Evolutionary conservation across 2,113 vertebrate genomes (phyloP).

Genomic region (Odobenus rosmarus): DNA sequence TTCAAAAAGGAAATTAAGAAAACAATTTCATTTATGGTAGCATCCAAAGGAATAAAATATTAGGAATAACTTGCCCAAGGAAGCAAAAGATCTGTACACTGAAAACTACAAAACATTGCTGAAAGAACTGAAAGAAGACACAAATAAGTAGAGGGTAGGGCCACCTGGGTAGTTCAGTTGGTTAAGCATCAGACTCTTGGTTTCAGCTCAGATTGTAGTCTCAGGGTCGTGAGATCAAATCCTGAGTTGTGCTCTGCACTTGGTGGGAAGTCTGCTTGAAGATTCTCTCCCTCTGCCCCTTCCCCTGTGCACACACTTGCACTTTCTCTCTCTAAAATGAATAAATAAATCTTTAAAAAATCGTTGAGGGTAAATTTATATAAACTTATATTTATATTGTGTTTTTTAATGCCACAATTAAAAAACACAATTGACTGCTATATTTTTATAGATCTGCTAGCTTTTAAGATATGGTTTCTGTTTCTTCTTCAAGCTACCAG

Average conservation of each 20-base stretch:
- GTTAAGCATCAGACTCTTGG: neutral
- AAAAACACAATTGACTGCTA: neutral
- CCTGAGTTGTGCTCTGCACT: neutral
- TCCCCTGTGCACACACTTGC: neutral
- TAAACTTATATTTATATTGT: neutral
- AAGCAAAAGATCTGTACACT: neutral
- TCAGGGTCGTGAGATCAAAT: neutral
- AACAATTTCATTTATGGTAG: neutral
- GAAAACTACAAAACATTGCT: neutral
- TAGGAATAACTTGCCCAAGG: neutral
- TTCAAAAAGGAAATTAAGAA: neutral
- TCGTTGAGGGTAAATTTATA: neutral
- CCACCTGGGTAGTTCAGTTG: neutral
- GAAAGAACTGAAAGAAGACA: neutral
- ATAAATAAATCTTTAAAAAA: neutral
- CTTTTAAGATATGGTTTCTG: neutral
- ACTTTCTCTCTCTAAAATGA: neutral
- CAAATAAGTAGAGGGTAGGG: neutral
- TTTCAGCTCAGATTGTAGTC: neutral
- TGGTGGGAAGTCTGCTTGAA: neutral
- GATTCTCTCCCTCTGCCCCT: neutral
- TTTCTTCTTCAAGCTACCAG: neutral
- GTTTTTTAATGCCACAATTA: neutral
- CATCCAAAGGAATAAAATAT: conserved; percentile 21
- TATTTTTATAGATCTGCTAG: neutral